Conservation (phyloP, 2,113 vertebrate species). For the Climacteris rufus region DNA sequence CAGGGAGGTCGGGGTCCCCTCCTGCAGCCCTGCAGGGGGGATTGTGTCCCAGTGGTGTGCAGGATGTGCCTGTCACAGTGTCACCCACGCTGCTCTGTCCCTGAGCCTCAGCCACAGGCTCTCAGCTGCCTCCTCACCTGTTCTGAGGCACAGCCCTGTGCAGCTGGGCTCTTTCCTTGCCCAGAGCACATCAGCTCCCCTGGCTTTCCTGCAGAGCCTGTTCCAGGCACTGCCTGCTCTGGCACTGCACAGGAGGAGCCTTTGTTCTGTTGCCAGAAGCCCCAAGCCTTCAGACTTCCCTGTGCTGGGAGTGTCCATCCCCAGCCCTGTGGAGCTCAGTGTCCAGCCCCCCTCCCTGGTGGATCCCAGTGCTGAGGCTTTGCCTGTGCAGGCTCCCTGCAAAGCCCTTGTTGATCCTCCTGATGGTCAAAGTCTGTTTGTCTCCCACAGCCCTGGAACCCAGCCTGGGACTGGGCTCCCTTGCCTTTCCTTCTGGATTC, state of each 20-base stretch:
- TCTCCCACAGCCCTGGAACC: neutral
- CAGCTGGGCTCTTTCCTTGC: neutral
- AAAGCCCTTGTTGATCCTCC: neutral
- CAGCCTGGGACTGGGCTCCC: neutral
- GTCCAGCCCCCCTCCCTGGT: neutral
- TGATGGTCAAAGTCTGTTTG: neutral
- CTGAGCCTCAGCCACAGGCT: neutral
- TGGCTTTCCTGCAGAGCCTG: neutral
- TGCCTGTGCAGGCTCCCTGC: neutral
- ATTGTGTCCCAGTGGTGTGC: neutral
- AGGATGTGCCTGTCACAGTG: neutral
- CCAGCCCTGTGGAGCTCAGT: neutral
- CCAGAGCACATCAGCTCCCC: neutral
- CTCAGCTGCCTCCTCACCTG: neutral
- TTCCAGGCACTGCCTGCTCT: neutral
- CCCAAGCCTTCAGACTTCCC: neutral
- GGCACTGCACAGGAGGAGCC: neutral
- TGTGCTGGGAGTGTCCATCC: neutral
- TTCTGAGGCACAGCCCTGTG: neutral
- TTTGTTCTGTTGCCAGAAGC: neutral
- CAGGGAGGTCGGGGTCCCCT: neutral
- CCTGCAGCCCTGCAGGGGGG: neutral
- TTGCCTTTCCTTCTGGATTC: neutral
- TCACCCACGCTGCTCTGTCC: neutral
- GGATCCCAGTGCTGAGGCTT: neutral